Evolutionary conservation across 1,140 invertebrate genomes (phyloP), one percentile per base, ranked within the genome.

Genomic region (Zaprionus inermis): DNA sequence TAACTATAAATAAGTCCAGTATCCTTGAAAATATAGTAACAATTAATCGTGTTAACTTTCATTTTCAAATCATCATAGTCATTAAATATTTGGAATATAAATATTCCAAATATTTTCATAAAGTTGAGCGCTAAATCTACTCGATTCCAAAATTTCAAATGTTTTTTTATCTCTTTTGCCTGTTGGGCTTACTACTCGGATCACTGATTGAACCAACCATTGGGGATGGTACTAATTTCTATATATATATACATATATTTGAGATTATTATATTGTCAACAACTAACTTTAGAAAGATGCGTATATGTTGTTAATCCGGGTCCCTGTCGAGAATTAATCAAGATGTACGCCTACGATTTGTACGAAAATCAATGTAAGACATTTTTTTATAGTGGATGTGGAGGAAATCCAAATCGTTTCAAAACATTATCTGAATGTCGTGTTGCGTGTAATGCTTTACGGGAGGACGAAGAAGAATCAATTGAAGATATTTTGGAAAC

Each of bases 401-500:
- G 73, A 0, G 79, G 79, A 28, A 81, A 81, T 30, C 68, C 78
- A 10, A 80, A 80, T 67, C 78, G 79, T 1, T 81, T 79, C 49
- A 10, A n/a, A 0, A 54, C 64, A 0, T 55, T 61, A 28, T 1
- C 38, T 0, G 54, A 65, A 10, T 81, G 79, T 28, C 14, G 7
- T 16, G 1, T 1, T 0, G 18, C 30, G 16, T 81, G 79, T 16
- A 20, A 64, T 56, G 72, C 51, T 2, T 12, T 36, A 14, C 0
- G 3, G 4, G 49, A 38, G 22, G 0, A 16, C 2, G 18, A 54
- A 54, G 34, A 58, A 30, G 28, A 44, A 18, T 16, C 38, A 44
- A n/a, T 57, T 65, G 14, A 51, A 7, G 56, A 34, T 5, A 18
- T 18, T 6, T 3, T 57, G 3, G 54, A 24, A 36, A 5, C 54